phyloP scores from a whole-genome alignment of 1,140 invertebrate genomes.

The Ganaspis sp. region DNA sequence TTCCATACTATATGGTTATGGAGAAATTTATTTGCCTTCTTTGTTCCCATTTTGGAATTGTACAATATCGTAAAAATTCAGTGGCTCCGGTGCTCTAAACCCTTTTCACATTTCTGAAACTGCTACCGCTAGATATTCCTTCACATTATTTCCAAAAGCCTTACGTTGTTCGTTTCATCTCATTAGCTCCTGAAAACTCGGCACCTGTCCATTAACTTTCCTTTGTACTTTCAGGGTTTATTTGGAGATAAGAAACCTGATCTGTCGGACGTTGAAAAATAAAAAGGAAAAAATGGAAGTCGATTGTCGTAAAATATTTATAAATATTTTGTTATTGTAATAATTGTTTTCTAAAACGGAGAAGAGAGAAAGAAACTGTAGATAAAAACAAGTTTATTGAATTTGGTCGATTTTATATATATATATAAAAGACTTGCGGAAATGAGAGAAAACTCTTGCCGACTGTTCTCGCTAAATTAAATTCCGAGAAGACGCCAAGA shows the following conservation, averaged over 20 bases:
- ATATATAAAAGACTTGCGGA: not conserved
- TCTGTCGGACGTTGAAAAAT: not conserved
- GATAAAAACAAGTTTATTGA: not conserved
- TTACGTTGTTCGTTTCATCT: constrained; percentile 8
- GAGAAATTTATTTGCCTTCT: no score
- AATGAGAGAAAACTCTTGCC: not conserved
- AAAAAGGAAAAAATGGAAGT: no score
- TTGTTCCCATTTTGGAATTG: no score
- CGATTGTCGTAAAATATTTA: no score
- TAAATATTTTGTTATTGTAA: no score
- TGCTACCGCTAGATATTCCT: not conserved
- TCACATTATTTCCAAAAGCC: not conserved
- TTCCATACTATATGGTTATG: no score
- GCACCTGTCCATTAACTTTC: not conserved
- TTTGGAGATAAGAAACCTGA: not conserved
- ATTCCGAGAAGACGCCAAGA: constrained; percentile 4
- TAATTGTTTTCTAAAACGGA: not conserved
- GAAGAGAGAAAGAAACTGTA: not conserved
- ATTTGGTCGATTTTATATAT: not conserved
- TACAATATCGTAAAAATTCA: no score
- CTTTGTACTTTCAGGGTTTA: not conserved
- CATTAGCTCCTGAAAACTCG: constrained; percentile 1
- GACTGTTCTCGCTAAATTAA: constrained; percentile 22
- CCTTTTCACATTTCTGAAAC: constrained; percentile 6
- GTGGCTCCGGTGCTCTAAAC: no score